Base-by-base conservation (phyloP, 2,113 vertebrate genomes). In the Platysternon megacephalum region DNA sequence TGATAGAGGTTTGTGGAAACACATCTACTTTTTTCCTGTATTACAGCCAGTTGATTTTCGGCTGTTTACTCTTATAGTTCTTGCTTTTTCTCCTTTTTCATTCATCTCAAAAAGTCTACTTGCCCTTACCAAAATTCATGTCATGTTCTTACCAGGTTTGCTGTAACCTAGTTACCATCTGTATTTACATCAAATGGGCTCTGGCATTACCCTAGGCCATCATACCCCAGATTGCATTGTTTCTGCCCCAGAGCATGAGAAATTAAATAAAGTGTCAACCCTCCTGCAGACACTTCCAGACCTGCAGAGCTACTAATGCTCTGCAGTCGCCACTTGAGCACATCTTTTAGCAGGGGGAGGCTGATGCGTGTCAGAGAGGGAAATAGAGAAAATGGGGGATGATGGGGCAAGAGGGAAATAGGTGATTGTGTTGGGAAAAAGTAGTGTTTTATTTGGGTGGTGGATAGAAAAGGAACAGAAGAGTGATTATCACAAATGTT, bases 211-310 rank as follows among this genome's bases (percentile, higher is more conserved):
- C 48, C 48, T 55, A 39, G 88, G 85, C 88, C 89, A 83, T n/a
- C 46, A 80, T 89, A 86, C 61, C 91, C 94, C 88, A 79, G 93
- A 86, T 94, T 28, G 85, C 72, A 72, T 95, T 96, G 91, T 93
- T 93, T 80, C 26, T 92, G 93, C 56, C 83, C 79, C 52, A 11
- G 79, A 88, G 86, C 55, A 2, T 72, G 93, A 96, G 89, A 84
- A 87, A 84, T 42, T 0, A 0, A 39, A 74, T 87, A 61, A 72
- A 83, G 39, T 8, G 26, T 82, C 78, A 9, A 6, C 49, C 94
- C 81, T 9, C 21, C 29, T 26, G 68, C 3, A 6, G 17, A 1
- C 44, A n/a, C 48, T 55, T 1, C 8, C 28, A 79, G 48, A 53
- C 28, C 61, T 28, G 4, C 49, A 11, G 55, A 58, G 21, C 22